These are phyloP conservation scores for Anoura caudifer DNA, from an alignment of 2,113 vertebrate genomes.

Conservation along the genomic window DNA sequence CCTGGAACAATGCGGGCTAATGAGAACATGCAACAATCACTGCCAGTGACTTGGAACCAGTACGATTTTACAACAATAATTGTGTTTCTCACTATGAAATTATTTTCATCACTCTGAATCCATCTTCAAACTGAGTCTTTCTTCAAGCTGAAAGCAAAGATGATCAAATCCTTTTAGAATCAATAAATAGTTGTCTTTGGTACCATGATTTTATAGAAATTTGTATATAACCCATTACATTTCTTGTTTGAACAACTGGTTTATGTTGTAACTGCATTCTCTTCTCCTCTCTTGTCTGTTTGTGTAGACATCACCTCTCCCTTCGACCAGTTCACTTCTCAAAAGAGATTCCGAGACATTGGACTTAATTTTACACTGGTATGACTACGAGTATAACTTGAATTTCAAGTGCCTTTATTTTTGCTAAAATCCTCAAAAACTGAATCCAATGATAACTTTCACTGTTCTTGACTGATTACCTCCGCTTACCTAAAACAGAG, in stretches of 20 bases:
- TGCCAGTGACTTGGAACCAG: background rate
- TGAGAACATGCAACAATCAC: background rate
- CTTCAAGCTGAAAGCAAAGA: background rate
- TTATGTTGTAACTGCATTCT: background rate
- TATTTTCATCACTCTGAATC: background rate
- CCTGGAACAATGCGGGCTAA: background rate
- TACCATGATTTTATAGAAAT: slow-evolving; percentile 18
- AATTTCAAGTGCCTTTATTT: slow-evolving; percentile 18
- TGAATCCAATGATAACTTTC: background rate
- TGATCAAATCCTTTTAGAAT: background rate
- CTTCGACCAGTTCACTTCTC: background rate
- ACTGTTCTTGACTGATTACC: background rate
- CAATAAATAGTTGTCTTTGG: background rate
- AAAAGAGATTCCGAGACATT: background rate
- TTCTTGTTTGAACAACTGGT: background rate
- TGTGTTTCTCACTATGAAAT: background rate
- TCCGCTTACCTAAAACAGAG: background rate
- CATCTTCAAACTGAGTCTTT: background rate
- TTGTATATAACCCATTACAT: background rate
- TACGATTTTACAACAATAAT: background rate
- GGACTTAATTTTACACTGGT: background rate
- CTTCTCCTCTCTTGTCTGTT: background rate
- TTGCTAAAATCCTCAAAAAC: background rate
- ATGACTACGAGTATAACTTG: background rate
- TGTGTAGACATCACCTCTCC: background rate